Conservation (phyloP, 2,888 invertebrate genomes). For the Synanthedon tipuliformis region DNA sequence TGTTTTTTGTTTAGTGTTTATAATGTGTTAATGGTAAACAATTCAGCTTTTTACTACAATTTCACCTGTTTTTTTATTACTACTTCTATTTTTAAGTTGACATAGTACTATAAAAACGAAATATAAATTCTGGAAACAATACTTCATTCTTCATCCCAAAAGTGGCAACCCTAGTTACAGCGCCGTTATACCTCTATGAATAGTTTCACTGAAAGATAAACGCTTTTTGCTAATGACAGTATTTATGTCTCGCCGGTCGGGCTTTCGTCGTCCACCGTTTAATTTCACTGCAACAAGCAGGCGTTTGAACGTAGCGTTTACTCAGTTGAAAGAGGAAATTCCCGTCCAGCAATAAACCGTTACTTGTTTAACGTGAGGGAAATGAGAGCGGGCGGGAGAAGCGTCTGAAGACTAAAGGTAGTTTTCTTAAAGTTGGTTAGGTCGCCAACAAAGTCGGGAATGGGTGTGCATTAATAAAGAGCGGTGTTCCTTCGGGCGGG, state of each 20-base stretch:
- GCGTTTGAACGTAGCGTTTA: conserved; percentile 37
- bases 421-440: conserved; percentile 53
- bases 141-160: too few relatives aligned
- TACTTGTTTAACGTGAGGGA: conserved; percentile 45
- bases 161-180: too few relatives aligned
- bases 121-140: too few relatives aligned
- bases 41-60: too few relatives aligned
- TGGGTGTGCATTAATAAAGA: conserved; percentile 39
- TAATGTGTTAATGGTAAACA: too few relatives aligned
- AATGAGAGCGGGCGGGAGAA: conserved; percentile 29
- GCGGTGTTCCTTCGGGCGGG: conserved; percentile 23
- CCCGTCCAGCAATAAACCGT: conserved; percentile 43
- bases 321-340: conserved; percentile 38
- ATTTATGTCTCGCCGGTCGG: conserved; percentile 24
- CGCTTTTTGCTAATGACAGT: conserved; percentile 38
- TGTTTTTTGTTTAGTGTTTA: too few relatives aligned
- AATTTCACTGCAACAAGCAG: conserved; percentile 31
- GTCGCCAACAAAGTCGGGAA: conserved; percentile 12
- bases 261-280: conserved; percentile 27
- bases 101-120: too few relatives aligned
- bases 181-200: neutral
- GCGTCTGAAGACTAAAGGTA: conserved; percentile 22
- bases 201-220: conserved; percentile 11
- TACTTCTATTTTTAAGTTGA: too few relatives aligned
- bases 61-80: too few relatives aligned